Evolutionary conservation across 2,797 vertebrate species (phyloP).

Genomic region (Lepilemur ruficaudatus): DNA sequence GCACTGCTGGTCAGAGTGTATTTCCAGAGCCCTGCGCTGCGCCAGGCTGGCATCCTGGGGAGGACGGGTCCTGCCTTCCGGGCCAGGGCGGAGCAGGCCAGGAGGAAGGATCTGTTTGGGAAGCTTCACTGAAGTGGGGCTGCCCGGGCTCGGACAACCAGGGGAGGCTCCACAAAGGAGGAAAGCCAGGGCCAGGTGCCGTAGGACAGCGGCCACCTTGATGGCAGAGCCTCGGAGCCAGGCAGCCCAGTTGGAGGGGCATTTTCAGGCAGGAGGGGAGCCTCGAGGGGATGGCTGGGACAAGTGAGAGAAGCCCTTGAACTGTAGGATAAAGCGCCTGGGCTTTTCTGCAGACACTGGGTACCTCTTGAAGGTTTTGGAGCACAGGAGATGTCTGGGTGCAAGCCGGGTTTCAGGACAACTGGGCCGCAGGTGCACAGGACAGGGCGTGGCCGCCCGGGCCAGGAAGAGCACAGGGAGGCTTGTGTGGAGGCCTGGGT

Average conservation of each 20-base stretch:
- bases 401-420: background rate
- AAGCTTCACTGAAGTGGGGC: background rate
- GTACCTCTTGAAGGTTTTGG: background rate
- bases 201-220: background rate
- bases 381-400: background rate
- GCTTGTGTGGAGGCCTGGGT: background rate
- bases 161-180: background rate
- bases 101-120: rapidly evolving
- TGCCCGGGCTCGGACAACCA: rapidly evolving
- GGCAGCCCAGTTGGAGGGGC: background rate
- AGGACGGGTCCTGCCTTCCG: background rate
- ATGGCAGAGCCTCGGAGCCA: background rate
- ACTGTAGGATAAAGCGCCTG: background rate
- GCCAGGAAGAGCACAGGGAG: background rate
- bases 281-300: rapidly evolving
- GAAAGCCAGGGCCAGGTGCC: background rate
- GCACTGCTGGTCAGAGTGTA: background rate
- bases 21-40: background rate
- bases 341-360: background rate
- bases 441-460: background rate
- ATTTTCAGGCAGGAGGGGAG: background rate
- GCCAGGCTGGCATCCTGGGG: rapidly evolving
- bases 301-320: background rate
- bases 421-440: background rate
- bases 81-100: background rate